These are phyloP conservation scores for Botia kubotai DNA, from an alignment of 2,797 vertebrate species.

Conservation along the genomic window DNA sequence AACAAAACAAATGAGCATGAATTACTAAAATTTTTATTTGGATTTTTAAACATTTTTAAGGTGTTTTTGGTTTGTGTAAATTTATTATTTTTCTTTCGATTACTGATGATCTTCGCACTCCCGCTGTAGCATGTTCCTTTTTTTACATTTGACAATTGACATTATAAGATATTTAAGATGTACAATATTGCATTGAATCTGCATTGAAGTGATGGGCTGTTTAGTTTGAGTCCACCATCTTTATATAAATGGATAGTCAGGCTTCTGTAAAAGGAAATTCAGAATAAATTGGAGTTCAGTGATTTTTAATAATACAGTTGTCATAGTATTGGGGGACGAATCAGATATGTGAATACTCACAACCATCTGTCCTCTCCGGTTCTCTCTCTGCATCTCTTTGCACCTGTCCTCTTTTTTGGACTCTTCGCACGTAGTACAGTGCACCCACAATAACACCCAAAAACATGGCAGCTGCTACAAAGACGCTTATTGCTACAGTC, in stretches of 20 bases:
- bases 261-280: conserved; percentile 1
- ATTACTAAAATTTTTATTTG: background rate
- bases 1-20: conserved; percentile 32
- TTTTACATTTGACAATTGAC: background rate
- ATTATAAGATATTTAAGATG: background rate
- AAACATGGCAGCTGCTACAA: conserved; percentile 76
- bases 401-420: conserved; percentile 51
- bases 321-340: background rate
- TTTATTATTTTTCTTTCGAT: background rate
- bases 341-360: conserved; percentile 18
- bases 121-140: background rate
- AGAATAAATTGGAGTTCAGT: too few relatives aligned
- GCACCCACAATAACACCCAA: conserved; percentile 71
- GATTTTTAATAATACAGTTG: too few relatives aligned
- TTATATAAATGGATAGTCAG: background rate
- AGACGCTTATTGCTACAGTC: conserved; percentile 67
- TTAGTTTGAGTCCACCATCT: background rate
- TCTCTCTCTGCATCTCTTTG: background rate
- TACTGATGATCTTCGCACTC: too few relatives aligned
- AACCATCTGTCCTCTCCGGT: conserved; percentile 64
- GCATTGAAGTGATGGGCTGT: background rate
- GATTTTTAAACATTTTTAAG: background rate
- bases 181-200: background rate
- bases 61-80: background rate
- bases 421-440: conserved; percentile 70